Evolutionary conservation across 2,888 invertebrate genomes (phyloP).

Genomic region (Pherbina coryleti): DNA sequence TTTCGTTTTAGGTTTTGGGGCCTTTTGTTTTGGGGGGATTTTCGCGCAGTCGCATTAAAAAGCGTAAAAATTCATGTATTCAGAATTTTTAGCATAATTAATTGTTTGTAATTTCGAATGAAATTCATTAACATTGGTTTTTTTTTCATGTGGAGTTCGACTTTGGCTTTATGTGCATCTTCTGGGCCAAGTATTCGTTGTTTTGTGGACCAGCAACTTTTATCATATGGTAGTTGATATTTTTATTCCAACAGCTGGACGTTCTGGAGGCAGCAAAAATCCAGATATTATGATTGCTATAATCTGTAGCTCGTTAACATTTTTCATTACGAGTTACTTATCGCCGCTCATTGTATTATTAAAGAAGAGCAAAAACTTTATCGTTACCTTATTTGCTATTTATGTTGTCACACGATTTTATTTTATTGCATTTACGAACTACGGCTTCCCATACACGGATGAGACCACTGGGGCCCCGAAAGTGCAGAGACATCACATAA

Average conservation of each 20-base stretch:
- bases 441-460: conserved; percentile 73
- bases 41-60: no score
- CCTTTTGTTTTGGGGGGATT: no score
- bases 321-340: conserved; percentile 66
- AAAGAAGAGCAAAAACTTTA: conserved; percentile 54
- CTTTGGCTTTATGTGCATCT: conserved; percentile 61
- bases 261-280: conserved; percentile 70
- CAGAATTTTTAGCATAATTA: no score
- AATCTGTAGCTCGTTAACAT: conserved; percentile 64
- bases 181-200: conserved; percentile 57
- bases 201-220: conserved; percentile 59
- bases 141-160: conserved; percentile 50
- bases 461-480: conserved; percentile 62
- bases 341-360: conserved; percentile 61
- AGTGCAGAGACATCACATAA: conserved; percentile 71
- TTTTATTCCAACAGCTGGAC: conserved; percentile 69
- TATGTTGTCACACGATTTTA: conserved; percentile 59
- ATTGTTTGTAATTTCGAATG: not conserved
- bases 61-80: no score
- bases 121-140: not conserved
- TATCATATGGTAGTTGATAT: conserved; percentile 59
- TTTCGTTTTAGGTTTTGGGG: no score
- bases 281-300: conserved; percentile 70
- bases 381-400: conserved; percentile 55
- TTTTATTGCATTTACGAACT: conserved; percentile 61